Evolutionary conservation across 2,888 invertebrate genomes (phyloP).

Genomic region (Rhingia rostrata): DNA sequence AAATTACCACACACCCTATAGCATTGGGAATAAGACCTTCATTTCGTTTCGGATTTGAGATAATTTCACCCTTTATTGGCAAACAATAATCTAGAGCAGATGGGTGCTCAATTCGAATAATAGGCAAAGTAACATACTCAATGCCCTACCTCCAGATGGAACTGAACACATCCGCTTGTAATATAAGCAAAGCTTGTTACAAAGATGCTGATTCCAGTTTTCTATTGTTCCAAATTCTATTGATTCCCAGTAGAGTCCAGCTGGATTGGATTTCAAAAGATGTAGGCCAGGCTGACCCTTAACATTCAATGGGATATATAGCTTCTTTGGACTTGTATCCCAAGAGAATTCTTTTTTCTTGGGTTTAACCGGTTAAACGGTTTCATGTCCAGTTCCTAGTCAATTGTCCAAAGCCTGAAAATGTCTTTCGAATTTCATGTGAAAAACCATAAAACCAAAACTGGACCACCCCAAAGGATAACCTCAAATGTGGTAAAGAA

Average conservation of each 20-base stretch:
- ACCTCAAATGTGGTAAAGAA: conserved; percentile 26
- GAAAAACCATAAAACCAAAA: conserved; percentile 61
- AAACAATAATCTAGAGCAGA: conserved; percentile 65
- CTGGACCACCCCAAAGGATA: conserved; percentile 56
- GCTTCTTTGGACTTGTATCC: conserved; percentile 6
- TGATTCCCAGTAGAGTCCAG: conserved; percentile 31
- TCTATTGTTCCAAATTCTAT: conserved; percentile 40
- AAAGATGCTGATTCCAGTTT: conserved; percentile 30
- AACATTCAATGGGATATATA: conserved; percentile 12
- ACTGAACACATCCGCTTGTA: conserved; percentile 1
- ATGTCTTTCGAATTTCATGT: conserved; percentile 35
- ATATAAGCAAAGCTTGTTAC: background rate
- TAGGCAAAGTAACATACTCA: conserved; percentile 15
- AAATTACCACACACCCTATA: background rate
- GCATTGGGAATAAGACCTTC: background rate
- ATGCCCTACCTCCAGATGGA: background rate
- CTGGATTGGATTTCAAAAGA: conserved; percentile 9
- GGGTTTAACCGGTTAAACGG: conserved; percentile 36
- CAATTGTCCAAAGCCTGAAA: conserved; percentile 36
- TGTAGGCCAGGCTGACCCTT: conserved; percentile 11
- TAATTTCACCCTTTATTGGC: conserved; percentile 6
- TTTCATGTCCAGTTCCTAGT: conserved; percentile 15
- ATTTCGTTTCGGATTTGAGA: conserved; percentile 4
- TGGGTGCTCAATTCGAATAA: conserved; percentile 26
- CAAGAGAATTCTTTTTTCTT: background rate